Evolutionary conservation across 2,888 invertebrate genomes (phyloP).

Genomic region (Phoronis australis): DNA sequence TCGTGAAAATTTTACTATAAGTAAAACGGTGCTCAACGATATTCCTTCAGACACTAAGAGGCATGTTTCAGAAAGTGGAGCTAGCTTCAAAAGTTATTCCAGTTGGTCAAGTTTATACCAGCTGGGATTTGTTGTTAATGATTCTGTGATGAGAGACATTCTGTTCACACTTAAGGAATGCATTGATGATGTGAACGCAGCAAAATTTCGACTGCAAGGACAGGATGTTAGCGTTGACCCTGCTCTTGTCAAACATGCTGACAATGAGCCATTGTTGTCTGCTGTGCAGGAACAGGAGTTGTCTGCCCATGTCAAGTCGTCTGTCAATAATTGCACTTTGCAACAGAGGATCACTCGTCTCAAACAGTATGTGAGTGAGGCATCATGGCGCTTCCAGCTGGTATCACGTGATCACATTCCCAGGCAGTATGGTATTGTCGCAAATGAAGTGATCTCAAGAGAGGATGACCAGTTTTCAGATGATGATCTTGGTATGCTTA

Average conservation of each 20-base stretch:
- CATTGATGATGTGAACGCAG: constrained; percentile 31
- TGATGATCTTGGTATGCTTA: too few species aligned
- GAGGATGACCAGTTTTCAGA: too few species aligned
- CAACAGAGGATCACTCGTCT: constrained; percentile 51
- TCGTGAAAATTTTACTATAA: neutral
- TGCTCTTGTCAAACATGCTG: constrained; percentile 4
- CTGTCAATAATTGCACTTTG: constrained; percentile 23
- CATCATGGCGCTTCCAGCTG: constrained; percentile 68
- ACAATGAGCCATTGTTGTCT: neutral
- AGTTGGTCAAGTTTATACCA: constrained; percentile 9
- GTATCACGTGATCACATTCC: constrained; percentile 52
- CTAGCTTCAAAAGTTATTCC: neutral
- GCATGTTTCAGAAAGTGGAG: neutral
- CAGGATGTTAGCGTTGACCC: constrained; percentile 17
- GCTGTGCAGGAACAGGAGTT: constrained; percentile 24
- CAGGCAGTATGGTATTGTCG: neutral
- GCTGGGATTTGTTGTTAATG: constrained; percentile 37
- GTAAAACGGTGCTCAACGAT: too few species aligned
- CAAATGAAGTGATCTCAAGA: neutral
- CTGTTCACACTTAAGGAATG: constrained; percentile 37
- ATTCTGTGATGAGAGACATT: constrained; percentile 40
- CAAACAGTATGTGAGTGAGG: constrained; percentile 61
- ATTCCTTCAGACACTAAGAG: neutral
- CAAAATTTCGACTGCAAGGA: constrained; percentile 26
- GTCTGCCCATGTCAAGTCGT: constrained; percentile 24